Base-by-base conservation (phyloP, 64 coral and sea anemone species). In the Porites lutea region DNA sequence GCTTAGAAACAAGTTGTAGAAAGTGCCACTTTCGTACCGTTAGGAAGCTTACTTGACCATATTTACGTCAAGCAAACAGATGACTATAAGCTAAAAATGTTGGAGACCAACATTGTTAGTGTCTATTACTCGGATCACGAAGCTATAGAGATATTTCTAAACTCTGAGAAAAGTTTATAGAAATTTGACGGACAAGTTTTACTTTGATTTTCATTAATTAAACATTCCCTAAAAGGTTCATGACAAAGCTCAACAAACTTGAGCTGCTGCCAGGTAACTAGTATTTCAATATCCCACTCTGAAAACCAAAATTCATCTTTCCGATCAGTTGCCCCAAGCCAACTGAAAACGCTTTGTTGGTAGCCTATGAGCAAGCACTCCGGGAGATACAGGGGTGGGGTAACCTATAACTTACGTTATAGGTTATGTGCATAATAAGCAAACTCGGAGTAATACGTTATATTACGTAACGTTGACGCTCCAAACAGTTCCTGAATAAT, bases 341-440 rank as follows among this genome's bases (percentile, higher is more conserved):
- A 3, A 64, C 57, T 23, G 9, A 8, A 54, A 57, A 82, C 1
- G 27, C 27, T 37, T 37, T 37, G 27, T 37, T 0, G 27, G 27
- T 37, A 37, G 27, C 79, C 54, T n/a, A 62, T 7, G 13, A 61
- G 43, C 49, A 9, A 8, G 4, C 2, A 1, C 22, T 2, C 67
- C 22, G 48, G 69, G 4, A 47, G 10, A 1, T 37, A 37, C 27
- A 37, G 1, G 27, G 27, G 27, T 37, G 27, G 27, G 27, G 27
- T 37, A 37, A 37, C 27, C 27, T 37, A 37, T 37, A 37, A 37
- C 27, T 0, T 37, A 37, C 19, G 6, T 86, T 9, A 86, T 86
- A 22, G 82, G 59, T 71, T 86, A 86, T 51, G 83, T 72, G 1
- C 65, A 86, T 52, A 69, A 86, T 15, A 86, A 71, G 23, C 83